Evolutionary conservation across 2,797 vertebrate genomes (phyloP).

Genomic region (Acrossocheilus fasciatus): DNA sequence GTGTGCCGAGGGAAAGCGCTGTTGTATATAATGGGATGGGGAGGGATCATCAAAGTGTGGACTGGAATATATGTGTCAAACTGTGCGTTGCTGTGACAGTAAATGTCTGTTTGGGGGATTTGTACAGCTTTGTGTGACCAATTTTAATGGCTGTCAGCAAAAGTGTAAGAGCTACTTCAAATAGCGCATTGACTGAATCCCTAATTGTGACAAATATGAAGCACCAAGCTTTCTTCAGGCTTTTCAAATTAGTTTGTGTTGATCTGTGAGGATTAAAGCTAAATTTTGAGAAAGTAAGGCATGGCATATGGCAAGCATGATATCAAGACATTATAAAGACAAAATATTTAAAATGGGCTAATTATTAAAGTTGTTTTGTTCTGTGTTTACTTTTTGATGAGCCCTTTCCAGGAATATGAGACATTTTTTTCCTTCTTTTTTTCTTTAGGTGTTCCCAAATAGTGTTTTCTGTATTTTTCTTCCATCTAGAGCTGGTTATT

Average conservation of each 20-base stretch:
- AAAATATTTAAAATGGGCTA: neutral
- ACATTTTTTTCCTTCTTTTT: neutral
- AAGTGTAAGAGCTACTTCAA: neutral
- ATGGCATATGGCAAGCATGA: neutral
- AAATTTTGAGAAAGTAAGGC: neutral
- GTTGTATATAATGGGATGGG: slow-evolving; percentile 44
- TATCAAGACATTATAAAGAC: slow-evolving; percentile 4
- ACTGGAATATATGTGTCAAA: slow-evolving; percentile 37
- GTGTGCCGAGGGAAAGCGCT: slow-evolving; percentile 58
- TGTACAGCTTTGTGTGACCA: slow-evolving; percentile 36
- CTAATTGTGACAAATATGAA: slow-evolving; percentile 5
- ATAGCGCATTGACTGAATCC: neutral
- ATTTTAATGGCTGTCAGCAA: slow-evolving; percentile 25
- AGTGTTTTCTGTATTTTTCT: neutral
- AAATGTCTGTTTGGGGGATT: slow-evolving; percentile 34
- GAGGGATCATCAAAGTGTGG: slow-evolving; percentile 50
- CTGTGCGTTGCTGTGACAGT: slow-evolving; percentile 16
- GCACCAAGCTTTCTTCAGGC: neutral
- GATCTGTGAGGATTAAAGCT: neutral
- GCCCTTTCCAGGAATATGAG: neutral
- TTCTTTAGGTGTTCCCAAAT: neutral
- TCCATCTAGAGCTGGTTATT: neutral
- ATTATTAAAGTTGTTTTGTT: neutral
- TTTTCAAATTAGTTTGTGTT: neutral
- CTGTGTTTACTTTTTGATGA: neutral